Evolutionary conservation across 2,113 vertebrate species (phyloP), one percentile per base, ranked within the genome.

Genomic region (Xenopus borealis): DNA sequence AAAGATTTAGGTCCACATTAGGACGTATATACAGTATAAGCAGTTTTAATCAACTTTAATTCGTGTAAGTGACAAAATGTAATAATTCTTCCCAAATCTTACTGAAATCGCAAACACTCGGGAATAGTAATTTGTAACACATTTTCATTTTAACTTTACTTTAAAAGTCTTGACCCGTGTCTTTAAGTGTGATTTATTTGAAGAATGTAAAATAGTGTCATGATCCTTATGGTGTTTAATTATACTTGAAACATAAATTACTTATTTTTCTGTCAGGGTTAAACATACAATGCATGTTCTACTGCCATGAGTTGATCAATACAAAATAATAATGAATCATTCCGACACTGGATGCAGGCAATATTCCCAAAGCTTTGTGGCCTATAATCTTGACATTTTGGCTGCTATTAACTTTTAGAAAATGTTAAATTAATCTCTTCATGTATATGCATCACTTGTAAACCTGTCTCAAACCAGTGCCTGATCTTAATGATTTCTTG

Each of bases 371-470:
- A 70, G 71, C 16, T 33, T 23, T 23, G 12, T 2, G 72, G 71
- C 69, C 74, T 81, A 78, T 81, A 81, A 83, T 80, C 23, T 66
- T 71, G 72, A 67, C 78, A 81, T 85, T 82, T 83, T 78, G 79
- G 82, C 75, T 78, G 46, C 57, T 71, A 82, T 83, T 78, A 82
- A 72, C 80, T 81, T 85, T 78, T 76, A 69, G 73, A 75, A 75
- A 75, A 75, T 75, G 73, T 69, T 62, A 82, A 84, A 84, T 72
- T 77, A 86, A 82, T 81, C 72, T 81, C 72, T 80, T 82, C 80
- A 73, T 83, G 84, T 82, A 85, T 82, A 85, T 84, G 81, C 80
- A 83, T 80, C 81, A 79, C 79, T 86, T 85, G 80, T 77, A 85
- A 85, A 85, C 69, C 77, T 80, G 66, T 81, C 79, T 84, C 80